Percentiles rank a stretch among this genome's conserved stretches.
phyloP scores from a whole-genome alignment of 2,888 invertebrate species.

The Drosophila meridionalis region DNA sequence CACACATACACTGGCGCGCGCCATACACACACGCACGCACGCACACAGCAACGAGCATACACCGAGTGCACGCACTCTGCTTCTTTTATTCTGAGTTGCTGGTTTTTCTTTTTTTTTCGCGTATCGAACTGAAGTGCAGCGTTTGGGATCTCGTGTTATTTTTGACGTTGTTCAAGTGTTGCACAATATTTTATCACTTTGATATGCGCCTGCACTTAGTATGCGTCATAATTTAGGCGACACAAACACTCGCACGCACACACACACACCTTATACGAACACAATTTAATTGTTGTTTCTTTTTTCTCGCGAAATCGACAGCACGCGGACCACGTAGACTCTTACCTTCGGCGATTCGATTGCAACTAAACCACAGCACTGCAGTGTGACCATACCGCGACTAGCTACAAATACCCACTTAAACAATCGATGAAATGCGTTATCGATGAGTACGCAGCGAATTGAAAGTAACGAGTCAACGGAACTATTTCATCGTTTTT shows the following conservation, averaged over 20 bases:
- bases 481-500: not conserved
- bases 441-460: slow-evolving; percentile 5
- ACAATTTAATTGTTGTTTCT: slow-evolving; percentile 43
- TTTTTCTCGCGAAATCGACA: slow-evolving; percentile 37
- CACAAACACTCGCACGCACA: slow-evolving; percentile 36
- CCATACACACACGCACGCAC: slow-evolving; percentile 21
- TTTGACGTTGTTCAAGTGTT: slow-evolving; percentile 39
- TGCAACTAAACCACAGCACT: slow-evolving; percentile 43
- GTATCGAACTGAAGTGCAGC: slow-evolving; percentile 32
- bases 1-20: slow-evolving; percentile 19
- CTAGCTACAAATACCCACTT: slow-evolving; percentile 14
- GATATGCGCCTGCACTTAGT: slow-evolving; percentile 58
- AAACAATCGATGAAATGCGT: not conserved
- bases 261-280: slow-evolving; percentile 28
- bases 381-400: slow-evolving; percentile 32
- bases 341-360: slow-evolving; percentile 62
- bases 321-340: slow-evolving; percentile 7
- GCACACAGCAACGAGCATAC: slow-evolving; percentile 34
- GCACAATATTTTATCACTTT: slow-evolving; percentile 53
- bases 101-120: slow-evolving; percentile 21
- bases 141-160: slow-evolving; percentile 30
- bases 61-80: slow-evolving; percentile 65
- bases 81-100: slow-evolving; percentile 44
- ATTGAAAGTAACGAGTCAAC: not conserved
- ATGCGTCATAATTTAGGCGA: slow-evolving; percentile 72